Evolutionary conservation across 2,888 invertebrate genomes (phyloP).

Genomic region (Endomychus coccineus): DNA sequence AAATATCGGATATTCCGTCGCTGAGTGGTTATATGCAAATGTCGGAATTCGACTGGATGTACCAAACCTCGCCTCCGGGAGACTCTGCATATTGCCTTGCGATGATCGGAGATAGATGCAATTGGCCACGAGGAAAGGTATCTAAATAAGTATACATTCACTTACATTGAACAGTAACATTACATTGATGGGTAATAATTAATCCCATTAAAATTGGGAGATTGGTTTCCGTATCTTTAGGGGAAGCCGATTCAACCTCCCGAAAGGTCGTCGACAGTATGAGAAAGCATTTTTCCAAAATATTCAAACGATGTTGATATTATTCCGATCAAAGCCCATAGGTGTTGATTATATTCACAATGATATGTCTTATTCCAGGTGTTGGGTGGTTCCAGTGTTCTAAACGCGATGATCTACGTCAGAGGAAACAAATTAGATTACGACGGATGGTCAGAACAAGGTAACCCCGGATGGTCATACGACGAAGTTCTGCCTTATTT

Average conservation of each 20-base stretch:
- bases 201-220: no score
- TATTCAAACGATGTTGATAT: no score
- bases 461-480: slow-evolving; percentile 83
- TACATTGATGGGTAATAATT: no score
- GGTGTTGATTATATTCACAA: no score
- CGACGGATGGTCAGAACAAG: slow-evolving; percentile 76
- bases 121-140: slow-evolving; percentile 87
- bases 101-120: slow-evolving; percentile 80
- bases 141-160: no score
- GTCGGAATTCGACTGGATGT: slow-evolving; percentile 87
- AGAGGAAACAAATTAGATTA: slow-evolving; percentile 82
- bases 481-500: slow-evolving; percentile 76
- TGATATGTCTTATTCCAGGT: slow-evolving; percentile 37
- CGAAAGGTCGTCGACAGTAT: no score
- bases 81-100: slow-evolving; percentile 78
- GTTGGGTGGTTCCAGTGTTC: slow-evolving; percentile 78
- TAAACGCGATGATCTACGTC: slow-evolving; percentile 89
- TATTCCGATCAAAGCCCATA: no score
- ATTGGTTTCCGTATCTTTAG: no score
- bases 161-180: no score
- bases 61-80: slow-evolving; percentile 72
- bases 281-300: no score
- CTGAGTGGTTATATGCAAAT: slow-evolving; percentile 78
- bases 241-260: no score
- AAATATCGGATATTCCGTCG: slow-evolving; percentile 81